Evolutionary conservation across 2,888 invertebrate genomes (phyloP), one percentile per base, ranked within the genome.

Genomic region (Nineta flava): DNA sequence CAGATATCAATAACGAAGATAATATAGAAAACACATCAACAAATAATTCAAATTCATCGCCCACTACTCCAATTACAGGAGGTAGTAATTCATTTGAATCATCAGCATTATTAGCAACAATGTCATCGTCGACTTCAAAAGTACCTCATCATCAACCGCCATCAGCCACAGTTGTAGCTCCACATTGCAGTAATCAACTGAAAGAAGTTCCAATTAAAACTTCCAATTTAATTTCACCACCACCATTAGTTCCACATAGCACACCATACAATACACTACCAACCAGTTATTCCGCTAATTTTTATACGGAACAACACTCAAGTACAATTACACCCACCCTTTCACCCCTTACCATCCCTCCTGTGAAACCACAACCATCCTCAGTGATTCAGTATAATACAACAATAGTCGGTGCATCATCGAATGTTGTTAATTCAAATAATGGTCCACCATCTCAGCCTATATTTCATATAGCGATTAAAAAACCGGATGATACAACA

Each of bases 1-100:
- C 87, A 15, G 87, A 87, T 61, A 81, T 83, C 3, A 79, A 82
- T 34, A 71, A 71, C 13, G 76, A 76, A 1, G 78, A 79, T 10
- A 13, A 31, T 34, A 16, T 13, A 31, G 46, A 32, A 32, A 46
- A 16, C 17, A 38, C 15, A 13, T 15, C 38, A 38, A 15, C 15
- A 38, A 38, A 38, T 38, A 15, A n/a, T 13, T n/a, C 38, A 6
- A 13, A n/a, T 38, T 15, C 38, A 15, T 38, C 38, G 15, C 38
- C 15, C 9, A 38, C 38, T 12, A 13, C 38, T 6, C 38, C 26
- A 7, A 26, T 26, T 3, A 26, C 26, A 2, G 26, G 26, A 26
- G 26, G 26, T 26, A 26, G 6, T 26, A 26, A 26, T 7, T 26
- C 26, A 26, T 26, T 26, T 26, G 26, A 26, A 26, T 7, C 26